Conservation (phyloP, 2,888 invertebrate species). For the Alloplasta piceator region DNA sequence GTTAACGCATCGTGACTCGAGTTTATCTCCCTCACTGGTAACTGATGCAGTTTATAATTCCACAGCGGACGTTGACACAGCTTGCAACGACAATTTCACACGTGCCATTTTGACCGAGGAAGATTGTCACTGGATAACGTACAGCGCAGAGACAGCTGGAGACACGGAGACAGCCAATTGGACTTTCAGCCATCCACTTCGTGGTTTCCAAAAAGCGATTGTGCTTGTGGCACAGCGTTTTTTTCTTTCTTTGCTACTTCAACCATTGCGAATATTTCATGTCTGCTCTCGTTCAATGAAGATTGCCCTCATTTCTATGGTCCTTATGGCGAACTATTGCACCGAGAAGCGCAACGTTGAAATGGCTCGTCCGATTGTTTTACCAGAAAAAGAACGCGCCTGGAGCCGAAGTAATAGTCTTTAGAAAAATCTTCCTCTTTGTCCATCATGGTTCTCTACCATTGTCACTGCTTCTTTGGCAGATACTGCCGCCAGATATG, state of each 20-base stretch:
- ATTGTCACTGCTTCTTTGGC: constrained; percentile 26
- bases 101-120: not conserved
- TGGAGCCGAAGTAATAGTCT: constrained; percentile 42
- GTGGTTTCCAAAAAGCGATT: constrained; percentile 5
- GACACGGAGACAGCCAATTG: not conserved
- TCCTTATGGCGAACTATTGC: constrained; percentile 32
- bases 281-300: not conserved
- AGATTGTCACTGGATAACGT: too few species aligned
- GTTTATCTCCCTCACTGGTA: not conserved
- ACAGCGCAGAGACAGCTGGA: too few species aligned
- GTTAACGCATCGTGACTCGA: not conserved
- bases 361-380: constrained; percentile 47
- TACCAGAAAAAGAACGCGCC: constrained; percentile 8
- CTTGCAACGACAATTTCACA: not conserved
- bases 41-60: not conserved
- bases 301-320: constrained; percentile 8
- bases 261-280: constrained; percentile 8
- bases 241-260: not conserved
- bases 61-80: not conserved
- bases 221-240: constrained; percentile 2
- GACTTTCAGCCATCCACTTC: not conserved
- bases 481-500: too few species aligned
- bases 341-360: constrained; percentile 23
- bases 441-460: constrained; percentile 8
- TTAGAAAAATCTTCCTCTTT: constrained; percentile 39